A percentile compares a stretch with the other conserved stretches of the same genome.
Evolutionary conservation across 2,888 invertebrate genomes (phyloP).

Genomic region (Melangyna quadrimaculata): DNA sequence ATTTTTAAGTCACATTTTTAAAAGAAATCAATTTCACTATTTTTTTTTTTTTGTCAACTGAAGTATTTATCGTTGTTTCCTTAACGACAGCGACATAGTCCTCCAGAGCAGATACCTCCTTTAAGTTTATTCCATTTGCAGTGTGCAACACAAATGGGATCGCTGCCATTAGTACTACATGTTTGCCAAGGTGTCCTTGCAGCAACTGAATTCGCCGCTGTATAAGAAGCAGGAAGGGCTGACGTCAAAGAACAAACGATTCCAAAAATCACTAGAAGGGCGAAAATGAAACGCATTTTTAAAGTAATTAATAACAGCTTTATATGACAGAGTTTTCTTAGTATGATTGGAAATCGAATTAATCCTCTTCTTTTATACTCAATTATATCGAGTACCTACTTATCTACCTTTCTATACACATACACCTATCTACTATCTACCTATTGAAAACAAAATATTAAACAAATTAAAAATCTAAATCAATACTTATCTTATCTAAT

Average conservation of each 20-base stretch:
- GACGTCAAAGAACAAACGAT: conserved; percentile 43
- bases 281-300: conserved; percentile 48
- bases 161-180: not conserved
- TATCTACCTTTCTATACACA: too few species aligned
- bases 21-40: too few species aligned
- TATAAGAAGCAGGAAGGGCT: conserved; percentile 5
- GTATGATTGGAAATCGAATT: not conserved
- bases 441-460: too few species aligned
- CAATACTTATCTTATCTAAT: too few species aligned
- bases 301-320: not conserved
- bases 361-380: not conserved
- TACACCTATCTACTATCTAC: too few species aligned
- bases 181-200: not conserved
- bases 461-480: too few species aligned
- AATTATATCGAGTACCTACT: too few species aligned
- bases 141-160: not conserved
- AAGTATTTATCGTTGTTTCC: too few species aligned
- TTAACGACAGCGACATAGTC: not conserved
- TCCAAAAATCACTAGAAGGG: conserved; percentile 51
- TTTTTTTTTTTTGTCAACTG: too few species aligned
- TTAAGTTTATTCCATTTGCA: not conserved
- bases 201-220: too few species aligned
- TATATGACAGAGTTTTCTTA: not conserved
- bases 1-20: not conserved
- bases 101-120: not conserved